These are phyloP conservation scores for Stegana nigrithorax DNA, from an alignment of 2,888 invertebrate genomes.

Conservation along the genomic window DNA sequence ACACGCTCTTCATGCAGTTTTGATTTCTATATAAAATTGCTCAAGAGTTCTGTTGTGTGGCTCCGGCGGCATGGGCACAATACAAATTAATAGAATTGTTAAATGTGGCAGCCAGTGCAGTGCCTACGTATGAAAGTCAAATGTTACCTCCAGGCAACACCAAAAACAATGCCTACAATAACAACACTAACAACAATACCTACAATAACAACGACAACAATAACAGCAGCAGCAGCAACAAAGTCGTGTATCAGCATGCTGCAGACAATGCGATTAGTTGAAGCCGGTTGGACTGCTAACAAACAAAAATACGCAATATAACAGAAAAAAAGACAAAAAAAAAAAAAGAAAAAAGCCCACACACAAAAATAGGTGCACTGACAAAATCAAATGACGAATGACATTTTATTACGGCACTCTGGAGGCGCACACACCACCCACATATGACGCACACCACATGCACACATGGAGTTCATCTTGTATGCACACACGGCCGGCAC, in stretches of 20 bases:
- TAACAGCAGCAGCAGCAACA: background rate
- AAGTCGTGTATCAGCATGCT: background rate
- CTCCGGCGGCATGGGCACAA: constrained; percentile 34
- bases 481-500: constrained; percentile 62
- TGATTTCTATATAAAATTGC: too few species aligned
- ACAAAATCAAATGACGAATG: constrained; percentile 61
- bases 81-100: constrained; percentile 60
- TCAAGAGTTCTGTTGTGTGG: too few species aligned
- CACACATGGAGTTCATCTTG: constrained; percentile 54
- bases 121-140: constrained; percentile 29
- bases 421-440: constrained; percentile 48
- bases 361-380: constrained; percentile 23
- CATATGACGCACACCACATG: constrained; percentile 6
- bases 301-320: too few species aligned
- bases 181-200: background rate
- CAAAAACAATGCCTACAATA: background rate
- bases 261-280: constrained; percentile 60
- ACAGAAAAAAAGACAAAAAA: background rate
- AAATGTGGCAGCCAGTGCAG: constrained; percentile 49
- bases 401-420: constrained; percentile 62
- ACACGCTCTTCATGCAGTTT: too few species aligned
- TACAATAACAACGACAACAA: background rate
- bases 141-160: background rate
- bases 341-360: background rate
- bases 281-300: too few species aligned